Base-by-base conservation (phyloP, 1,140 invertebrate genomes). In the Phthorimaea operculella region DNA sequence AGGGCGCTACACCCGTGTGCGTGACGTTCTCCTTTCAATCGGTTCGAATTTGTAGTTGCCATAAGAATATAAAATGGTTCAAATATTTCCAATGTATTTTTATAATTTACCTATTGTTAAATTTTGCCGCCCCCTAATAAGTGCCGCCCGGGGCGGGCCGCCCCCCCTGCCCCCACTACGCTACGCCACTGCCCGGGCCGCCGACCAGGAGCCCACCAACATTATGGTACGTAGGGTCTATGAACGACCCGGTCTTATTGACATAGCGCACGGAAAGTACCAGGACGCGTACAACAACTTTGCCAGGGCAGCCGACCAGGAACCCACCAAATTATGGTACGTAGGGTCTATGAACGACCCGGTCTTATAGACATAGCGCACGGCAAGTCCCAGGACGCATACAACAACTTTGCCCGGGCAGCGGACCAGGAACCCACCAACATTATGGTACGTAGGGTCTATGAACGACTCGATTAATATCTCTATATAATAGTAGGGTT, bases 221-320 rank as follows among this genome's bases (percentile, higher is more conserved):
- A 90, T 95, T 17, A 94, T 95, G 90, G 92, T 96, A 79, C 61
- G 69, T 12, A 48, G 5, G 6, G 21, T 28, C 21, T 28, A 28
- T 28, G 21, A 28, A 28, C 21, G 21, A 28, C 21, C 88, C 62
- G 94, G 92, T 0, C 78, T 96, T 0, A 87, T 95, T 48, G 90
- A 93, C n/a, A 92, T 97, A 45, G 93, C 94, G 14, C 89, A 93
- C 65, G 95, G 95, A 67, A 90, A 91, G 54, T 97, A 96, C 68
- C 89, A 90, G 58, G 94, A 96, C 55, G 96, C 95, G 0, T 93
- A 92, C 68, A 88, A 91, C 47, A 90, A 87, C 69, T 95, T 97
- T 65, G 90, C 92, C 64, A 88, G 91, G 66, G 95, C 95, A 0
- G 88, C 92, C n/a, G 85, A 90, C 51, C 79, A 94, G 49, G 93